Conservation (phyloP, 2,888 invertebrate genomes). For the Himalopsyche kuldschensis region DNA sequence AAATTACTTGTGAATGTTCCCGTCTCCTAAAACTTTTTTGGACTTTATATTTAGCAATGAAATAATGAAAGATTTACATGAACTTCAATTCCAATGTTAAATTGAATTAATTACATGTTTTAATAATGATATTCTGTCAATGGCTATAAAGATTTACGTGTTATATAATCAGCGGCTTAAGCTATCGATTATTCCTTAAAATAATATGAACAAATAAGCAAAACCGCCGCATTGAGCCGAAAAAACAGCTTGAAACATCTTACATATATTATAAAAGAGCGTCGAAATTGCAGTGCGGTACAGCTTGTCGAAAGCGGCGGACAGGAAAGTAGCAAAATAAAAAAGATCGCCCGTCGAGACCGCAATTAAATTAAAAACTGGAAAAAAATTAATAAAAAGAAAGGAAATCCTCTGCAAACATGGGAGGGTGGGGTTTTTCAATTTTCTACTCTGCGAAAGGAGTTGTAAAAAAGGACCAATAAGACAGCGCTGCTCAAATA, state of each 20-base stretch:
- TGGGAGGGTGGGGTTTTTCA: conserved; percentile 12
- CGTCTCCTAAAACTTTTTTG: too few species aligned
- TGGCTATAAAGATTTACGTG: too few species aligned
- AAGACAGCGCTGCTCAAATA: neutral
- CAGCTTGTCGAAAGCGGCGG: neutral
- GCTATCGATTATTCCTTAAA: too few species aligned
- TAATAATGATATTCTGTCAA: too few species aligned
- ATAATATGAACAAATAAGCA: neutral
- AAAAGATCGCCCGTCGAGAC: neutral
- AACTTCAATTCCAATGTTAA: too few species aligned
- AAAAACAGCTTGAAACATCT: neutral
- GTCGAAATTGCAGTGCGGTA: neutral
- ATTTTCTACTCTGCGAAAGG: conserved; percentile 12
- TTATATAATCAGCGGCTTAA: too few species aligned
- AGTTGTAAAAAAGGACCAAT: neutral
- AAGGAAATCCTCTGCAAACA: conserved; percentile 9
- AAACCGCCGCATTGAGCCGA: neutral
- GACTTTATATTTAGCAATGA: too few species aligned
- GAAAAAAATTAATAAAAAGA: conserved; percentile 10
- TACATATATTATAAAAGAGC: neutral
- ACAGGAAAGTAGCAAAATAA: neutral
- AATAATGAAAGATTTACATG: too few species aligned
- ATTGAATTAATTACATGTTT: too few species aligned
- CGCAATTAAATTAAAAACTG: conserved; percentile 27
- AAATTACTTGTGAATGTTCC: too few species aligned